Evolutionary conservation across 2,797 vertebrate genomes (phyloP).

Genomic region (Falco novaeseelandiae): DNA sequence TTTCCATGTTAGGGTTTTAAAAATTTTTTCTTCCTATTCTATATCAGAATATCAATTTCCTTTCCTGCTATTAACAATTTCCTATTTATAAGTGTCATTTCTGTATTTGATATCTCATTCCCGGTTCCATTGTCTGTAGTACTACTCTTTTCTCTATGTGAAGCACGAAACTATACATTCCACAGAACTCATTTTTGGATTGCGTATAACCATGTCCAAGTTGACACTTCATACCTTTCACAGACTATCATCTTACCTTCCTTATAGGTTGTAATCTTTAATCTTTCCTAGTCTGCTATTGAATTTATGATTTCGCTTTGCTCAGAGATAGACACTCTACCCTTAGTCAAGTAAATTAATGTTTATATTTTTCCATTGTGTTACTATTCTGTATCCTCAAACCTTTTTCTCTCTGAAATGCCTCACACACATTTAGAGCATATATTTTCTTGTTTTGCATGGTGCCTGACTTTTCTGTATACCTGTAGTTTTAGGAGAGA

Average conservation of each 20-base stretch:
- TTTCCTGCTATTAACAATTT: background rate
- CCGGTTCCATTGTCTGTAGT: background rate
- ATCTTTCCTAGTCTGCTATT: background rate
- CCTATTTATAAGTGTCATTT: background rate
- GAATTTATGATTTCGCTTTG: background rate
- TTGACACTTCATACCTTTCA: background rate
- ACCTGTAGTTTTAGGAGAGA: background rate
- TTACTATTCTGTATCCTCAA: background rate
- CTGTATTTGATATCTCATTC: background rate
- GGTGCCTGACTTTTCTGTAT: background rate
- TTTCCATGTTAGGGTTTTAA: background rate
- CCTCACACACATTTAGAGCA: accelerated
- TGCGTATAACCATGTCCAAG: background rate
- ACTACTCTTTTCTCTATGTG: background rate
- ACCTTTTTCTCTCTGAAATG: background rate
- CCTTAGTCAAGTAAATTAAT: background rate
- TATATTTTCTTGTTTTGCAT: background rate
- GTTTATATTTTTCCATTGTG: background rate
- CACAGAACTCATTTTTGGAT: background rate
- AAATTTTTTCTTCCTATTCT: background rate
- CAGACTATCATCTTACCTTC: background rate
- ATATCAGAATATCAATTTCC: background rate
- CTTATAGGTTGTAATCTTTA: background rate
- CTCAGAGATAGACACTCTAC: background rate
- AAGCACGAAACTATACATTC: background rate